Evolutionary conservation across 1,140 invertebrate species (phyloP), one percentile per base, ranked within the genome.

Genomic region (Ips nitidus): DNA sequence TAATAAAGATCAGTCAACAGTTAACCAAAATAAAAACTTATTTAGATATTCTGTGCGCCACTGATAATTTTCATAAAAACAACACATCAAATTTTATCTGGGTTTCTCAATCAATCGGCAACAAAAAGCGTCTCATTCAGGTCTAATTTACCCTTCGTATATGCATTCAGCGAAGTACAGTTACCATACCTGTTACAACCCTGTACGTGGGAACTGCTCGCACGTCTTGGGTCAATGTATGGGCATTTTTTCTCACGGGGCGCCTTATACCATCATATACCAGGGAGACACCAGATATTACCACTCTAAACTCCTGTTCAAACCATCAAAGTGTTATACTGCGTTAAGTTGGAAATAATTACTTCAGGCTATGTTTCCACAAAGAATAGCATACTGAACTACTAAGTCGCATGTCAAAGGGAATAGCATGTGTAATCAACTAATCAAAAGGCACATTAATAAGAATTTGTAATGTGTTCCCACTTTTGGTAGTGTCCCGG

Each of bases 171-270:
- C 65, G 36, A 36, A 69, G 56, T 69, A 69, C 67, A 69, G 67
- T 69, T 69, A 69, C 67, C 38, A 60, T 63, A 69, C 67, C 67
- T 69, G 67, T 69, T 69, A 69, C 67, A 69, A 63, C 67, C 67
- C 67, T 69, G 67, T 69, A 69, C 67, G 67, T 69, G 67, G 67
- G 67, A 69, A 69, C 45, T 41, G 41, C 41, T 62, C 60, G 47
- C 67, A 57, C 60, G 40, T 45, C 59, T 43, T n/a, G 37, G 60
- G 47, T 52, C 58, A 39, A 8, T 50, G 67, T 63, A 69, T 69
- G 58, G 67, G 67, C 52, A 69, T 69, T 68, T 66, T 22, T 52
- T 69, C 67, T 56, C 67, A 57, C 52, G 67, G 56, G 41, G 58
- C 59, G 58, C 59, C 58, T 57, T 52, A 57, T 66, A 66, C 67